Conservation (phyloP, 2,797 vertebrate genomes). For the Myripristis jacobus region DNA sequence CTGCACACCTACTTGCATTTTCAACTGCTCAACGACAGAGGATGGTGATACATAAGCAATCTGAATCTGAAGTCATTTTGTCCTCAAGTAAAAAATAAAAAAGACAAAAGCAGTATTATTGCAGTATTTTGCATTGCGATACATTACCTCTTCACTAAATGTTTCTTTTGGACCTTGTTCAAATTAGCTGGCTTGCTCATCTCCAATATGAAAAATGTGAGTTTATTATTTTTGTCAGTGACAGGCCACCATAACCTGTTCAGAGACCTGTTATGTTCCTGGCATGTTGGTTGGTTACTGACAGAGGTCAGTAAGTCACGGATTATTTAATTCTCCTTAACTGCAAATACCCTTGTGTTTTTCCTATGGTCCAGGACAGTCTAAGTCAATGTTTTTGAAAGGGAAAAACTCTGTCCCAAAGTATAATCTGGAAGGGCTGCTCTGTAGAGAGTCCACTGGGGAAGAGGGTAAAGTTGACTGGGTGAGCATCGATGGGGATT, state of each 20-base stretch:
- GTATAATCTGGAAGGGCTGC: slow-evolving; percentile 1
- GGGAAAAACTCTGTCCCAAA: background rate
- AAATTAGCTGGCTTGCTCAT: background rate
- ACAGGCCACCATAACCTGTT: too few species aligned
- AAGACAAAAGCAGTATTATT: background rate
- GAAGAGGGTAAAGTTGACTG: background rate
- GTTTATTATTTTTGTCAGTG: too few species aligned
- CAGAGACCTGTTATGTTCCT: too few species aligned
- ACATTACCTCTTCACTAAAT: background rate
- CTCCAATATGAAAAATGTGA: background rate
- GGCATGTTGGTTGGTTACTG: too few species aligned
- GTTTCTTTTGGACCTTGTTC: background rate
- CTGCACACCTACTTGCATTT: too few species aligned
- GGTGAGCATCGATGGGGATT: background rate
- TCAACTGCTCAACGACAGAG: too few species aligned
- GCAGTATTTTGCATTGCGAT: slow-evolving; percentile 15
- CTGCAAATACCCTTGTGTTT: slow-evolving; percentile 5
- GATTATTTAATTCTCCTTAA: background rate
- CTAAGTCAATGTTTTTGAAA: background rate
- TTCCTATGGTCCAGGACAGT: background rate
- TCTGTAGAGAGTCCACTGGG: background rate
- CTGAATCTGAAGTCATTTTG: too few species aligned
- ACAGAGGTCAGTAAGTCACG: background rate
- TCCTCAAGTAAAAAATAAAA: too few species aligned
- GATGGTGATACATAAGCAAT: too few species aligned